Percentiles rank a stretch among this genome's conserved stretches.
Conservation (phyloP, 92 coral and sea anemone species). For the Phenganax subtilis region DNA sequence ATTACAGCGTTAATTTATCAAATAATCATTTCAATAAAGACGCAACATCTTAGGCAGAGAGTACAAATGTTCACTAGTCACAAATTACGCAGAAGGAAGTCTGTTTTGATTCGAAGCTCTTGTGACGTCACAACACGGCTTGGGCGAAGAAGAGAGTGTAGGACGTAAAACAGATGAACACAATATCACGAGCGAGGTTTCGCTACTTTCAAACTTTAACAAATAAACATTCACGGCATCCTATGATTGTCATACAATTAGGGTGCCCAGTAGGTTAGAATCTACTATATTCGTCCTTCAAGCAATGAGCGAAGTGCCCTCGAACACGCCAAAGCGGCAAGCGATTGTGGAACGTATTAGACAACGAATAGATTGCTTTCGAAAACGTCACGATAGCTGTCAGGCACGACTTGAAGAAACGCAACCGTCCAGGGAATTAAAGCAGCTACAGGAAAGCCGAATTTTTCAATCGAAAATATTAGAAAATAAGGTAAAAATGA, state of each 20-base stretch:
- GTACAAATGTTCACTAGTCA: constrained; percentile 8
- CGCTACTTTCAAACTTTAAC: constrained; percentile 28
- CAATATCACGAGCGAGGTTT: constrained; percentile 34
- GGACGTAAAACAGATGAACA: constrained; percentile 39
- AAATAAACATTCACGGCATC: constrained; percentile 36
- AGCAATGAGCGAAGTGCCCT: constrained; percentile 63
- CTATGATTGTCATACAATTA: constrained; percentile 31
- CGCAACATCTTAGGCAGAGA: neutral
- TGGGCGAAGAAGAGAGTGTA: constrained; percentile 38
- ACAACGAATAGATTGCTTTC: constrained; percentile 72
- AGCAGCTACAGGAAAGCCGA: constrained; percentile 69
- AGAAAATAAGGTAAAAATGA: constrained; percentile 65
- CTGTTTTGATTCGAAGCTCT: constrained; percentile 36
- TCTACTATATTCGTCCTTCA: constrained; percentile 22
- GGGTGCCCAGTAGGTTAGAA: constrained; percentile 20
- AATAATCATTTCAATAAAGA: neutral
- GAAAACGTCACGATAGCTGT: constrained; percentile 70
- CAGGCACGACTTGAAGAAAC: constrained; percentile 74
- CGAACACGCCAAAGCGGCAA: constrained; percentile 80
- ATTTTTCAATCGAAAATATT: constrained; percentile 64
- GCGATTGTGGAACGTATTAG: constrained; percentile 81
- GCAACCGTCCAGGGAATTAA: constrained; percentile 62
- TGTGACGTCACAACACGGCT: constrained; percentile 38
- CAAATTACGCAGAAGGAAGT: constrained; percentile 27
- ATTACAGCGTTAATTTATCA: neutral